Conservation (phyloP, 2,888 invertebrate genomes). For the Drosophila buzzatii region DNA sequence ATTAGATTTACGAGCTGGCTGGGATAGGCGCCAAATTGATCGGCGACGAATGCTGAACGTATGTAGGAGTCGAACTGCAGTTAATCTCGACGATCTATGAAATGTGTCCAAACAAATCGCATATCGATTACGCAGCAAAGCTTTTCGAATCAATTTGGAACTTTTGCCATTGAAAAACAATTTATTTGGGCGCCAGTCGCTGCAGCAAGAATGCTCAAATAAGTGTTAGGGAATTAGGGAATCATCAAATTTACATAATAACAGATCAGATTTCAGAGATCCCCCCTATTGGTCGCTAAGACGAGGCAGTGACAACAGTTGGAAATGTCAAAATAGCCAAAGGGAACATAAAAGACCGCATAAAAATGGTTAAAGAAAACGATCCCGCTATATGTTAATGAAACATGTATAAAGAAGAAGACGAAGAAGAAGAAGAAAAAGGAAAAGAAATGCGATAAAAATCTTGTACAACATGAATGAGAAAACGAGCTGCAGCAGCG, state of each 20-base stretch:
- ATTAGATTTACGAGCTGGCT: constrained; percentile 38
- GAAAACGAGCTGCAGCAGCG: constrained; percentile 67
- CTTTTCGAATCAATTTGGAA: neutral
- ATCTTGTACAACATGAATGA: constrained; percentile 81
- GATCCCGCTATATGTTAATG: constrained; percentile 77
- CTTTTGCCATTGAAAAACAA: constrained; percentile 22
- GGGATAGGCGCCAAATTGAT: constrained; percentile 38
- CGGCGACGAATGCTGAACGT: neutral
- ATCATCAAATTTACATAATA: constrained; percentile 81
- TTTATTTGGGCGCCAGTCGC: constrained; percentile 71
- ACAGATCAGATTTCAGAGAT: constrained; percentile 70
- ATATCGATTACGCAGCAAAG: constrained; percentile 54
- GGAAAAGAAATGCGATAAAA: constrained; percentile 59
- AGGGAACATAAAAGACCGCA: constrained; percentile 40
- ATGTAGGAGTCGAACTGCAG: constrained; percentile 12
- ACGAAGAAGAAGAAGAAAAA: neutral
- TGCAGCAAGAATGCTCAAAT: constrained; percentile 34
- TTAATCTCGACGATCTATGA: constrained; percentile 11
- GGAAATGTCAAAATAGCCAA: constrained; percentile 59
- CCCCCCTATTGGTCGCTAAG: constrained; percentile 33
- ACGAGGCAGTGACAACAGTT: constrained; percentile 66
- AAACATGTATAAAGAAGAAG: constrained; percentile 37
- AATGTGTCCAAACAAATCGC: constrained; percentile 42
- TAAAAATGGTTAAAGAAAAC: constrained; percentile 27
- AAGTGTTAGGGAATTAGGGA: constrained; percentile 76